Evolutionary conservation across 2,113 vertebrate genomes (phyloP).

Genomic region (Tachysurus fulvidraco): DNA sequence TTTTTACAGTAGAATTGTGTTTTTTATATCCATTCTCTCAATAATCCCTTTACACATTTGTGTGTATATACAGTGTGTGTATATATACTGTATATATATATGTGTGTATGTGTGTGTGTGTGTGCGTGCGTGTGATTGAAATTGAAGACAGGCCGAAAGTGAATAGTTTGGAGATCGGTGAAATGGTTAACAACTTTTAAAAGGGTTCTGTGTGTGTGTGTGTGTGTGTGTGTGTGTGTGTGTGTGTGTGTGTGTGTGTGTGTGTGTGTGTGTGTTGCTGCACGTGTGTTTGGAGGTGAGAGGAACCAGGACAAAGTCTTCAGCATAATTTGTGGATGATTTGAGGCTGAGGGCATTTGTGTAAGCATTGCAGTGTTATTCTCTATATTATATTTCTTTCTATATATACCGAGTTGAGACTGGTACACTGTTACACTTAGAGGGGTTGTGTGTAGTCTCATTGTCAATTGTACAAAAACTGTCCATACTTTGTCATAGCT

Average conservation of each 20-base stretch:
- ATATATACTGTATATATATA: neutral
- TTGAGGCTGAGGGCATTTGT: conserved; percentile 10
- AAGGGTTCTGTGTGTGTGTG: neutral
- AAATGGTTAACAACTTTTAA: neutral
- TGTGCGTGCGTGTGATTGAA: neutral
- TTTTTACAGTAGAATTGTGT: conserved; percentile 31
- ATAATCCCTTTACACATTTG: conserved; percentile 42
- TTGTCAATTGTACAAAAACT: conserved; percentile 22
- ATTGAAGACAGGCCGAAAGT: neutral
- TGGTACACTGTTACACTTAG: conserved; percentile 21
- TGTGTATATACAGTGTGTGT: neutral
- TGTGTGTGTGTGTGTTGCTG: neutral
- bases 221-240: conserved; percentile 21
- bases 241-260: conserved; percentile 8
- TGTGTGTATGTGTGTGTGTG: neutral
- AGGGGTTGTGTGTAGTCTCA: conserved; percentile 12
- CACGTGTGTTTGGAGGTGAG: neutral
- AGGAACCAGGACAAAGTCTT: conserved; percentile 2
- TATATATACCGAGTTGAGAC: conserved; percentile 1
- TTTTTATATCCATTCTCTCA: conserved; percentile 23
- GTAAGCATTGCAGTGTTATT: conserved; percentile 19
- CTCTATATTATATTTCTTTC: neutral
- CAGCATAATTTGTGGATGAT: neutral
- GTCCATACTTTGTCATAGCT: conserved; percentile 21
- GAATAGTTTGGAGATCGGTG: neutral